Conservation (phyloP, 2,113 vertebrate species). For the Emydocephalus ijimae region DNA sequence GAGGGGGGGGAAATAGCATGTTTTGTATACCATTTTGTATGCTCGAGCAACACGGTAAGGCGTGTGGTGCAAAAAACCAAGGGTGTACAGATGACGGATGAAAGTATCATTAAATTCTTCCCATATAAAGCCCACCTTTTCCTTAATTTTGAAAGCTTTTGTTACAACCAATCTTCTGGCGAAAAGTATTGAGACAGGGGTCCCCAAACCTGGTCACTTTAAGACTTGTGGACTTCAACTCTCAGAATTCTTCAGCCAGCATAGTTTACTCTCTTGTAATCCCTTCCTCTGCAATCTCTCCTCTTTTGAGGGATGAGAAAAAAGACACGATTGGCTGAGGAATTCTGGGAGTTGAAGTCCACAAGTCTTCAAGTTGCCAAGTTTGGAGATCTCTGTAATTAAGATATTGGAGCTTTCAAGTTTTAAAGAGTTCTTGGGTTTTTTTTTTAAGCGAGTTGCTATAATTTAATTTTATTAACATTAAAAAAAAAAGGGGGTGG, state of each 20-base stretch:
- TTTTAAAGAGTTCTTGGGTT: constrained; percentile 55
- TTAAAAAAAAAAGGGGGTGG: constrained; percentile 22
- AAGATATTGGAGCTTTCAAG: constrained; percentile 68
- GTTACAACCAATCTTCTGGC: constrained; percentile 70
- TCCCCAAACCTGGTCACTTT: no score
- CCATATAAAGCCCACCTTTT: constrained; percentile 69
- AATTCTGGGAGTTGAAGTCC: no score
- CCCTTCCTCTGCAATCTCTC: no score
- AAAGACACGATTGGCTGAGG: no score
- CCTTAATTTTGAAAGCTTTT: constrained; percentile 61
- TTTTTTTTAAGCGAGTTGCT: constrained; percentile 56
- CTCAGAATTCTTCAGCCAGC: no score
- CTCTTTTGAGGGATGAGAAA: no score
- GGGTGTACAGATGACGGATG: constrained; percentile 62
- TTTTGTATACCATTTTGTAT: constrained; percentile 69
- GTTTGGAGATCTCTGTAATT: constrained; percentile 9
- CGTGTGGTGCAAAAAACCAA: constrained; percentile 73
- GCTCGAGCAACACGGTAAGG: constrained; percentile 68
- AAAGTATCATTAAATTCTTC: constrained; percentile 65
- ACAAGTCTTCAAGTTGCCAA: no score
- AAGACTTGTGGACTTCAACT: no score
- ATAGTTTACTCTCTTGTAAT: no score
- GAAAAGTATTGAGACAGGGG: no score
- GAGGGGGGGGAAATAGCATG: constrained; percentile 62
- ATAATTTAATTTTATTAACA: constrained; percentile 67